Conservation (phyloP, 1,140 invertebrate species). For the Pristionchus pacificus region DNA sequence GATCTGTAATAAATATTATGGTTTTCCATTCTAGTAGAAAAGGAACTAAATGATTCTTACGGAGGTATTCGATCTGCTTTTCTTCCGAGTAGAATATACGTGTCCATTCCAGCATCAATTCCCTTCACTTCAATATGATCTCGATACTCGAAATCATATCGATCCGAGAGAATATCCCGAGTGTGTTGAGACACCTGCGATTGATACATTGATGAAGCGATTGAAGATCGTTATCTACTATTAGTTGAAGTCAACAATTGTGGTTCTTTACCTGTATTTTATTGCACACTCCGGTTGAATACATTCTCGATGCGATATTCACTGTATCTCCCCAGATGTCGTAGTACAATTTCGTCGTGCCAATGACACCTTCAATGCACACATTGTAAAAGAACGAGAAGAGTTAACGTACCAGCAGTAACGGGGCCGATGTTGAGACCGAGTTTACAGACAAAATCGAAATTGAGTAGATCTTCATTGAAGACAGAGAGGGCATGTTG, state of each 20-base stretch:
- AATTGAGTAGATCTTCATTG: slow-evolving; percentile 53
- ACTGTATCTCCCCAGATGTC: slow-evolving; percentile 95
- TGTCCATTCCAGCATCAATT: slow-evolving; percentile 57
- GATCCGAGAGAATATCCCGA: slow-evolving; percentile 49
- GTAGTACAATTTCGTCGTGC: slow-evolving; percentile 88
- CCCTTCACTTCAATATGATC: slow-evolving; percentile 57
- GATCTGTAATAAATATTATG: too few species aligned
- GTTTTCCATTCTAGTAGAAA: too few species aligned
- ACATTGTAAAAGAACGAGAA: slow-evolving; percentile 39
- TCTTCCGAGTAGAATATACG: slow-evolving; percentile 45
- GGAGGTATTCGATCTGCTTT: background rate
- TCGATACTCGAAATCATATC: slow-evolving; percentile 55
- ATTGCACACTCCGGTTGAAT: slow-evolving; percentile 80
- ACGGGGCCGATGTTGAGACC: slow-evolving; percentile 55
- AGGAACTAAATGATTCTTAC: too few species aligned
- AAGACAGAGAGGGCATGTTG: slow-evolving; percentile 47
- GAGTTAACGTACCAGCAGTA: slow-evolving; percentile 35
- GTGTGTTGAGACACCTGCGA: slow-evolving; percentile 67
- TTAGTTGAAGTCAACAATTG: slow-evolving; percentile 24
- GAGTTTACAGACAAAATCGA: slow-evolving; percentile 52
- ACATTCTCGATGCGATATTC: slow-evolving; percentile 90
- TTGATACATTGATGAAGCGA: slow-evolving; percentile 6
- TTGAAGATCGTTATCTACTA: slow-evolving; percentile 33
- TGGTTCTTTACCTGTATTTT: slow-evolving; percentile 71
- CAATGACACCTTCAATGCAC: slow-evolving; percentile 74